Percentiles rank a stretch among this genome's conserved stretches.
Evolutionary conservation across 2,888 invertebrate genomes (phyloP).

Genomic region (Drosophila mimetica): DNA sequence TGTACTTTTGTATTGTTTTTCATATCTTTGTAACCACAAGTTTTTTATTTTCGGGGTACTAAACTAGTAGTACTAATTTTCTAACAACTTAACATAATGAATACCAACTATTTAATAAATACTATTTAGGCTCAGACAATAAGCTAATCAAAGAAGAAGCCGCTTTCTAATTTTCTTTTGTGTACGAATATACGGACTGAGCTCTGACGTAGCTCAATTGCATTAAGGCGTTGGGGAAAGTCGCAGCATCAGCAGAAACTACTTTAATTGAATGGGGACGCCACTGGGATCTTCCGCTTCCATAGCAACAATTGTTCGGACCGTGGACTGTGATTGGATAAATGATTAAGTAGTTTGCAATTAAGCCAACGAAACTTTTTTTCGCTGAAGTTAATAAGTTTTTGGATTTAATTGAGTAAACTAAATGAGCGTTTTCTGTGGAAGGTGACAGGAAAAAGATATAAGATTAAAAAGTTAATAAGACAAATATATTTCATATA

Average conservation of each 20-base stretch:
- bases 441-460: neutral
- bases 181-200: conserved; percentile 24
- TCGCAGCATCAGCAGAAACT: conserved; percentile 43
- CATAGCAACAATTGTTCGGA: conserved; percentile 34
- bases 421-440: neutral
- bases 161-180: neutral
- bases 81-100: no score
- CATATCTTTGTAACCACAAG: no score
- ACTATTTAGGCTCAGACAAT: no score
- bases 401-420: conserved; percentile 9
- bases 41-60: no score
- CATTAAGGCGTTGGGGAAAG: conserved; percentile 49
- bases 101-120: no score
- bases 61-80: no score
- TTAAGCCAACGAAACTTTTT: conserved; percentile 34
- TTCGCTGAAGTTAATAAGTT: conserved; percentile 23
- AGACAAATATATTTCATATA: no score
- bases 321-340: conserved; percentile 52
- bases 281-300: neutral
- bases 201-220: conserved; percentile 31
- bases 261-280: conserved; percentile 61
- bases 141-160: neutral
- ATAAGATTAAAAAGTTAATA: no score
- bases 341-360: conserved; percentile 64
- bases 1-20: no score